Evolutionary conservation across 2,888 invertebrate genomes (phyloP).

Genomic region (Arge pagana): DNA sequence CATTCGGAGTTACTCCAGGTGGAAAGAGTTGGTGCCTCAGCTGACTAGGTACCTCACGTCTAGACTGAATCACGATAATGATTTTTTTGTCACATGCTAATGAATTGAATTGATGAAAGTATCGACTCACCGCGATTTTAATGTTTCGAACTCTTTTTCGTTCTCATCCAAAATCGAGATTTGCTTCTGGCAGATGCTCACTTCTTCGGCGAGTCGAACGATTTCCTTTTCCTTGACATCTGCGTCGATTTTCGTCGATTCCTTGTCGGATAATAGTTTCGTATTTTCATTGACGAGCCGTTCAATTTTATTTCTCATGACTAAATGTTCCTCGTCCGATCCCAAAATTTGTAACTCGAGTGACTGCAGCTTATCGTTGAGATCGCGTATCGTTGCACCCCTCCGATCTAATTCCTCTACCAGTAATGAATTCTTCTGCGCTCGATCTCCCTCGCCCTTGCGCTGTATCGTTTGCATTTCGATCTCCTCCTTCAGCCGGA

Average conservation of each 20-base stretch:
- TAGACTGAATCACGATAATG: no score
- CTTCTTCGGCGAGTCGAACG: background rate
- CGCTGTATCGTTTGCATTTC: background rate
- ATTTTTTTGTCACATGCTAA: no score
- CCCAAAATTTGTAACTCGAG: conserved; percentile 2
- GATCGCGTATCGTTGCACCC: background rate
- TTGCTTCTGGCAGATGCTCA: background rate
- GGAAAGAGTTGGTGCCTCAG: no score
- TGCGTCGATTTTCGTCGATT: background rate
- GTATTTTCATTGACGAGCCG: conserved; percentile 28
- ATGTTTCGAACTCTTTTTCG: conserved; percentile 28
- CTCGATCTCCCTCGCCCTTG: conserved; percentile 16
- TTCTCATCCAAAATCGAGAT: conserved; percentile 17
- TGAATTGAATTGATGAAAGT: no score
- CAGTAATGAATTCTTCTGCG: conserved; percentile 7
- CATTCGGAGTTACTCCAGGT: no score
- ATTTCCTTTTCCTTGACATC: background rate
- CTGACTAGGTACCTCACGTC: no score
- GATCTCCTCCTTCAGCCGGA: conserved; percentile 10
- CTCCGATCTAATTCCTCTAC: background rate
- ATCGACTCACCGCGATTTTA: conserved; percentile 34
- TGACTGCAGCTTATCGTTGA: conserved; percentile 5
- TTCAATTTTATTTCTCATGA: conserved; percentile 23
- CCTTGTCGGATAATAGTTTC: background rate
- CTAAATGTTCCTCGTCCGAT: conserved; percentile 2